phyloP scores from a whole-genome alignment of 1,140 invertebrate species.

The Drosophila guanche region DNA sequence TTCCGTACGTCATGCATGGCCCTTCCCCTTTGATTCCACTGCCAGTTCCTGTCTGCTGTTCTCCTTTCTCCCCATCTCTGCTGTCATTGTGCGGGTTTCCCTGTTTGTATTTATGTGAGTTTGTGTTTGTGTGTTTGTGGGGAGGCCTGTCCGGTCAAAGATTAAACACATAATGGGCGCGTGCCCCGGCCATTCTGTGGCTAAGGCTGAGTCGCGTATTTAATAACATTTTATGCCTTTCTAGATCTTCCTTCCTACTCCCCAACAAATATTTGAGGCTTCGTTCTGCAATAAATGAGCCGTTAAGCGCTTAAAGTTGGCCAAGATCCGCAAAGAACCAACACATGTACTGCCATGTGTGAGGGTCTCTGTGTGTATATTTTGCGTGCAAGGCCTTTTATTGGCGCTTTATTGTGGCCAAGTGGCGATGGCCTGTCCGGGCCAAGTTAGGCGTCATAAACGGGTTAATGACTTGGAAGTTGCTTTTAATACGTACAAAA shows the following conservation, averaged over 20 bases:
- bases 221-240: slow-evolving; percentile 72
- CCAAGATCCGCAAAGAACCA: background rate
- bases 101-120: slow-evolving; percentile 16
- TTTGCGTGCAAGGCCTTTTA: slow-evolving; percentile 60
- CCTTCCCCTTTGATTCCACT: slow-evolving; percentile 11
- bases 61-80: slow-evolving; percentile 8
- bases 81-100: slow-evolving; percentile 47
- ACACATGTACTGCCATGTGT: slow-evolving; percentile 13
- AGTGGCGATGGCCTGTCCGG: slow-evolving; percentile 47
- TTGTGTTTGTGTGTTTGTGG: background rate
- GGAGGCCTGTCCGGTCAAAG: slow-evolving; percentile 53
- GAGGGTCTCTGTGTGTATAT: slow-evolving; percentile 15
- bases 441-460: slow-evolving; percentile 75
- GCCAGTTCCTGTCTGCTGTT: background rate
- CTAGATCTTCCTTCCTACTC: background rate
- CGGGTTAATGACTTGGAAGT: slow-evolving; percentile 82
- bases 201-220: slow-evolving; percentile 43
- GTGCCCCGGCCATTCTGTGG: slow-evolving; percentile 32
- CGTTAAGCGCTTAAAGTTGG: slow-evolving; percentile 76
- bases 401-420: slow-evolving; percentile 75
- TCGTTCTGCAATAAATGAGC: slow-evolving; percentile 72
- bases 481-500: slow-evolving; percentile 70
- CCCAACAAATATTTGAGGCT: background rate
- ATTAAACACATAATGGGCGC: slow-evolving; percentile 69
- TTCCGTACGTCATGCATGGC: slow-evolving; percentile 18